These are phyloP conservation scores for Grus americana DNA, from an alignment of 2,113 vertebrate genomes.

Conservation along the genomic window DNA sequence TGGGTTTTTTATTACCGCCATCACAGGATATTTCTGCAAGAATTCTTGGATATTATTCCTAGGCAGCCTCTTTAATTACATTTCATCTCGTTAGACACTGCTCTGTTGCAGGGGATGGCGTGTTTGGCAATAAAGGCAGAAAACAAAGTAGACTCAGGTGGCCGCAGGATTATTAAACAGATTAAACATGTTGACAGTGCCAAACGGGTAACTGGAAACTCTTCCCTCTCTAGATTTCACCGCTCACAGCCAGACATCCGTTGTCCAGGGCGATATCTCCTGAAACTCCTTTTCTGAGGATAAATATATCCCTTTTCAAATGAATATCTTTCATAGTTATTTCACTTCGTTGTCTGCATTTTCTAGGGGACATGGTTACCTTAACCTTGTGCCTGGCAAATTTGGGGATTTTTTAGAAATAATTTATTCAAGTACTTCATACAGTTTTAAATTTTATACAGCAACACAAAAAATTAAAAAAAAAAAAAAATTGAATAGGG, in stretches of 20 bases:
- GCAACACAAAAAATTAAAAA: background rate
- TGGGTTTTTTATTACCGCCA: background rate
- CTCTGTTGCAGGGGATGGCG: background rate
- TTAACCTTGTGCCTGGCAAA: background rate
- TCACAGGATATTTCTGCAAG: background rate
- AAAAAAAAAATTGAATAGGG: too few species aligned
- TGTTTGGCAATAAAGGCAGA: slow-evolving; percentile 31
- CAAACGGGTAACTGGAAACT: background rate
- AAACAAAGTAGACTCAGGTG: slow-evolving; percentile 53
- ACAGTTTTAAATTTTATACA: background rate
- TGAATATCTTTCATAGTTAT: fast-evolving
- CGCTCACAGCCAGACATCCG: background rate
- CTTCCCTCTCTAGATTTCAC: background rate
- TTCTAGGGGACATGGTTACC: background rate
- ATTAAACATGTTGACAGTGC: slow-evolving; percentile 52
- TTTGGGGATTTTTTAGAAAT: background rate
- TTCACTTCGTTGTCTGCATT: background rate
- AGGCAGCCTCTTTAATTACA: slow-evolving; percentile 47
- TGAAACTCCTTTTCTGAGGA: background rate
- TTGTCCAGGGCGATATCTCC: background rate
- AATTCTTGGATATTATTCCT: slow-evolving; percentile 46
- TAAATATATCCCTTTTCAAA: background rate
- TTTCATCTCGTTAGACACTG: slow-evolving; percentile 40
- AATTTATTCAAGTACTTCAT: fast-evolving
- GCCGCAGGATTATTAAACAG: slow-evolving; percentile 39